Percentiles rank a stretch among this genome's conserved stretches.
These are phyloP conservation scores for Momotus momota DNA, from an alignment of 2,797 vertebrate species.

Conservation along the genomic window DNA sequence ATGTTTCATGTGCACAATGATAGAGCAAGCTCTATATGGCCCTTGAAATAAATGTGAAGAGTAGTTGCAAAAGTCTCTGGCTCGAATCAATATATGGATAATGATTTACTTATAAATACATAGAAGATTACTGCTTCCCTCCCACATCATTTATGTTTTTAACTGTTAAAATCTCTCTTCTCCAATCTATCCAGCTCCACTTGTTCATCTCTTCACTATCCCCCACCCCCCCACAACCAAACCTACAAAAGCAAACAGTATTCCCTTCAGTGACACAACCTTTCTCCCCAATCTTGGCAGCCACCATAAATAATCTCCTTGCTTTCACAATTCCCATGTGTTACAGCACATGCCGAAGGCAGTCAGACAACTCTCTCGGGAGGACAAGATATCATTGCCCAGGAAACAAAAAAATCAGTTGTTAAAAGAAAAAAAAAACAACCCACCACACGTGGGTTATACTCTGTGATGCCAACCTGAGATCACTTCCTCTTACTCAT, in stretches of 20 bases:
- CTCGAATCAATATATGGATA: background rate
- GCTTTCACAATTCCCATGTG: background rate
- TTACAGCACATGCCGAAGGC: background rate
- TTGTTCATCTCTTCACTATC: background rate
- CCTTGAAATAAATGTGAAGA: background rate
- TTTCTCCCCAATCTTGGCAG: background rate
- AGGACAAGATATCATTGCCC: background rate
- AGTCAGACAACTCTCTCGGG: background rate
- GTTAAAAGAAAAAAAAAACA: background rate
- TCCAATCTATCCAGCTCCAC: background rate
- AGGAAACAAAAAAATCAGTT: background rate
- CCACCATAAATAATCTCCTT: background rate
- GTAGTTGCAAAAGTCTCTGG: background rate
- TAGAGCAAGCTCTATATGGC: fast-evolving
- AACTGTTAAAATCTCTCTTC: background rate
- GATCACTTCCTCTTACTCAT: slow-evolving; percentile 80
- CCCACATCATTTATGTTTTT: background rate
- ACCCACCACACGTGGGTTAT: background rate
- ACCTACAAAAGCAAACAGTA: background rate
- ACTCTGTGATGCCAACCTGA: slow-evolving; percentile 36
- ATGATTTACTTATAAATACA: slow-evolving; percentile 10
- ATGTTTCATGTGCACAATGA: background rate
- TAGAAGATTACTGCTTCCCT: background rate
- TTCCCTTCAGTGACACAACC: background rate
- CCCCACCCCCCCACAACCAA: background rate